Conservation (phyloP, 2,888 invertebrate genomes). For the Orgyia antiqua region DNA sequence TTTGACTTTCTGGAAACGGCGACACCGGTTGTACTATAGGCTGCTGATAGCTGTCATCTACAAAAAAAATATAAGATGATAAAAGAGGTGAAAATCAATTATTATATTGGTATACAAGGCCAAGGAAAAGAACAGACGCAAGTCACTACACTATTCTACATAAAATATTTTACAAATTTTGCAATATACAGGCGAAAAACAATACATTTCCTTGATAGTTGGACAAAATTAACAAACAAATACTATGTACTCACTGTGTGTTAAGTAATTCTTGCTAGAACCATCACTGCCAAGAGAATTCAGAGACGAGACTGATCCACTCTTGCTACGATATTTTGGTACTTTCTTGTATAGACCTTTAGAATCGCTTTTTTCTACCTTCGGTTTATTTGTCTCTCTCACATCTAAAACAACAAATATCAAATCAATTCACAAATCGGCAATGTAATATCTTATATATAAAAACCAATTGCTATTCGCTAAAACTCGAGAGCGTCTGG, state of each 20-base stretch:
- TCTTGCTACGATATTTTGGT: slow-evolving; percentile 55
- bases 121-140: not conserved
- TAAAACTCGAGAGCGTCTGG: too few species aligned
- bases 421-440: too few species aligned
- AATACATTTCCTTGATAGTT: too few species aligned
- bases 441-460: too few species aligned
- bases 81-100: not conserved
- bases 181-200: too few species aligned
- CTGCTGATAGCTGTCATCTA: slow-evolving; percentile 37
- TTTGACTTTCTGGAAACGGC: slow-evolving; percentile 44
- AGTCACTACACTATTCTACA: too few species aligned
- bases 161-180: too few species aligned
- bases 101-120: not conserved
- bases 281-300: slow-evolving; percentile 53
- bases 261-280: slow-evolving; percentile 19
- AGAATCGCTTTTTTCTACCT: slow-evolving; percentile 22
- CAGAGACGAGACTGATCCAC: slow-evolving; percentile 51
- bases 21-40: slow-evolving; percentile 38
- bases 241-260: slow-evolving; percentile 22
- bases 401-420: slow-evolving; percentile 39
- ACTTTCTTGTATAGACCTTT: slow-evolving; percentile 36
- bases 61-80: slow-evolving; percentile 5
- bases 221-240: too few species aligned
- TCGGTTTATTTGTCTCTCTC: slow-evolving; percentile 29
- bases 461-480: too few species aligned